A percentile compares a stretch with the other conserved stretches of the same genome.
Evolutionary conservation across 2,797 vertebrate species (phyloP).

Genomic region (Melanotaenia parkinsoni): DNA sequence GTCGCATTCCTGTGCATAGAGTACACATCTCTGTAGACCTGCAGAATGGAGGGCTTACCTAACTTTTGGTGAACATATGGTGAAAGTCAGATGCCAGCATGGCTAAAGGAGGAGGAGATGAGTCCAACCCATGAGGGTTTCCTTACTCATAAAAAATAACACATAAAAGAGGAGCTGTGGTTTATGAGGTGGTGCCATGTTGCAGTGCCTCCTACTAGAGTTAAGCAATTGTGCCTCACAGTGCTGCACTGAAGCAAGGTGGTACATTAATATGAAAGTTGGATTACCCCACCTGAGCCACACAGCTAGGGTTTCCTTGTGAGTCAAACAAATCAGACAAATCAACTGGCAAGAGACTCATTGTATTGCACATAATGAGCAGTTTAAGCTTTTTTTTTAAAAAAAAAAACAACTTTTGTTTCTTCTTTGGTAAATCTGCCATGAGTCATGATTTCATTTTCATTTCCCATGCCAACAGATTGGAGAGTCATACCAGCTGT

Average conservation of each 20-base stretch:
- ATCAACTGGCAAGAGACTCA: background rate
- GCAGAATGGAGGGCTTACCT: slow-evolving; percentile 38
- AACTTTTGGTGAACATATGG: slow-evolving; percentile 52
- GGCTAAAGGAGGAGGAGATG: slow-evolving; percentile 44
- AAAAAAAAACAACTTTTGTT: background rate
- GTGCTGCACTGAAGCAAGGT: slow-evolving; percentile 21
- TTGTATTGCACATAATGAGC: background rate
- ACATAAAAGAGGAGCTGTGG: slow-evolving; percentile 74
- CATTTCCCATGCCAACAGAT: too few species aligned
- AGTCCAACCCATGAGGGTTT: slow-evolving; percentile 66
- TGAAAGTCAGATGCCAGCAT: slow-evolving; percentile 43
- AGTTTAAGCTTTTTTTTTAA: background rate
- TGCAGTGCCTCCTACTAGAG: slow-evolving; percentile 61
- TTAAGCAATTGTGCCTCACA: slow-evolving; percentile 55
- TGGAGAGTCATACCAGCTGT: too few species aligned
- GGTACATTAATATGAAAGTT: slow-evolving; percentile 6
- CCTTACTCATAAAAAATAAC: slow-evolving; percentile 59
- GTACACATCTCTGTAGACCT: slow-evolving; percentile 26
- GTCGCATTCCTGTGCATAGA: slow-evolving; percentile 35
- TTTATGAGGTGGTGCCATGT: slow-evolving; percentile 66
- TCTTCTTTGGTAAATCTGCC: too few species aligned
- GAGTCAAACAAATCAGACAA: background rate
- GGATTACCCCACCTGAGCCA: slow-evolving; percentile 26
- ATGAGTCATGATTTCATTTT: too few species aligned
- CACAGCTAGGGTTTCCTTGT: slow-evolving; percentile 10